phyloP scores from a whole-genome alignment of 2,888 invertebrate species.

The Stegana nigrithorax region DNA sequence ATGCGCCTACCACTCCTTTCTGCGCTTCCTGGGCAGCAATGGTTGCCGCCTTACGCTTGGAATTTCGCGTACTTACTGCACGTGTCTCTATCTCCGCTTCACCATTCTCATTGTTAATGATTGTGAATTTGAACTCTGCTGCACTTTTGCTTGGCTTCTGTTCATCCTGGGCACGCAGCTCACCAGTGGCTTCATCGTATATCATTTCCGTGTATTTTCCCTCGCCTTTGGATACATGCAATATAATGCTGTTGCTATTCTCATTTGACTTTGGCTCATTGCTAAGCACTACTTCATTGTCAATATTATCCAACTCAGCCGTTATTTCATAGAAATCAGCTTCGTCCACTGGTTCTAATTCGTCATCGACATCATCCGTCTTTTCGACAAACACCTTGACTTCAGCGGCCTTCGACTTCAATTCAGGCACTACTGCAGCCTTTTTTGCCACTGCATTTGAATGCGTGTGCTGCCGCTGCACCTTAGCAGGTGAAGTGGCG shows the following conservation, averaged over 20 bases:
- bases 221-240: constrained; percentile 35
- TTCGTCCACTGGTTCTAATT: constrained; percentile 25
- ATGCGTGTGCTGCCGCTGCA: neutral
- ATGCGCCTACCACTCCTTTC: no score
- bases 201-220: constrained; percentile 38
- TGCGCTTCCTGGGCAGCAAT: no score
- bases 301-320: constrained; percentile 23
- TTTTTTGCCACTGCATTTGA: no score
- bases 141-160: constrained; percentile 21
- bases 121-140: constrained; percentile 48
- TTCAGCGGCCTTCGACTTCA: neutral
- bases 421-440: neutral
- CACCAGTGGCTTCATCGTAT: constrained; percentile 28
- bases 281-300: constrained; percentile 25
- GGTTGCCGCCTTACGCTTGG: neutral
- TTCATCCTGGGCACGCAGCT: constrained; percentile 23
- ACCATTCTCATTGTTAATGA: constrained; percentile 42
- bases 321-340: constrained; percentile 43
- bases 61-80: constrained; percentile 38
- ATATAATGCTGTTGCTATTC: constrained; percentile 32
- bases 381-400: neutral
- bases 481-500: neutral
- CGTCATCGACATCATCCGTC: constrained; percentile 5
- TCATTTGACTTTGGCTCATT: constrained; percentile 20
- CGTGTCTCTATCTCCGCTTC: constrained; percentile 37